Percentiles rank a stretch among this genome's conserved stretches.
phyloP scores from a whole-genome alignment of 2,113 vertebrate genomes.

The Dipodomys merriami region DNA sequence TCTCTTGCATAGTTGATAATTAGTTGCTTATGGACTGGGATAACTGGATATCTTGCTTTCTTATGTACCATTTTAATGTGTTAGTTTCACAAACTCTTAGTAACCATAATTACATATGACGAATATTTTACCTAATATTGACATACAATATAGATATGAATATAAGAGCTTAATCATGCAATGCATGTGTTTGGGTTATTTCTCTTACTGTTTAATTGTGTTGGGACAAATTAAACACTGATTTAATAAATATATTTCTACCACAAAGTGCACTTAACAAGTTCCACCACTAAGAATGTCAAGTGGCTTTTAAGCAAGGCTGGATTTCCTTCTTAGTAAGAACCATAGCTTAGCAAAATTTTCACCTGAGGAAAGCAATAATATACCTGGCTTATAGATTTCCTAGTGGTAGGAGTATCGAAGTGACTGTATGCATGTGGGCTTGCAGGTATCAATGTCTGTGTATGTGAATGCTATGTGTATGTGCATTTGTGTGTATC shows the following conservation, averaged over 20 bases:
- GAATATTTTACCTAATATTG: neutral
- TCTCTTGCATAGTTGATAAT: neutral
- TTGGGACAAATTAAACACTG: neutral
- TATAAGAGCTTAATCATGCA: neutral
- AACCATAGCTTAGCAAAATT: neutral
- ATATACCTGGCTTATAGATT: neutral
- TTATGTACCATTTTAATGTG: neutral
- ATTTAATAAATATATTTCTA: neutral
- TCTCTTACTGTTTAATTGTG: neutral
- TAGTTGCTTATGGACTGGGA: neutral
- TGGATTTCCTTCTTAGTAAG: conserved; percentile 26
- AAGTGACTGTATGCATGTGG: neutral
- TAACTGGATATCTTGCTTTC: neutral
- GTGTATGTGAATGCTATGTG: too few relatives aligned
- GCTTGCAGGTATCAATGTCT: neutral
- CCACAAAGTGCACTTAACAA: conserved; percentile 9
- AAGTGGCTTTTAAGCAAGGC: neutral
- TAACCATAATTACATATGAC: conserved; percentile 5
- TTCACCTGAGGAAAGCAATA: neutral
- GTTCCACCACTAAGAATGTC: neutral
- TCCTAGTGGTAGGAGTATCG: neutral
- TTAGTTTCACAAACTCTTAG: conserved; percentile 7
- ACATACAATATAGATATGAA: neutral
- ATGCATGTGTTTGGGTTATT: neutral
- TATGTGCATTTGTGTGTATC: neutral